These are phyloP conservation scores for Oceanodroma tethys DNA, from an alignment of 2,113 vertebrate genomes.

Conservation along the genomic window DNA sequence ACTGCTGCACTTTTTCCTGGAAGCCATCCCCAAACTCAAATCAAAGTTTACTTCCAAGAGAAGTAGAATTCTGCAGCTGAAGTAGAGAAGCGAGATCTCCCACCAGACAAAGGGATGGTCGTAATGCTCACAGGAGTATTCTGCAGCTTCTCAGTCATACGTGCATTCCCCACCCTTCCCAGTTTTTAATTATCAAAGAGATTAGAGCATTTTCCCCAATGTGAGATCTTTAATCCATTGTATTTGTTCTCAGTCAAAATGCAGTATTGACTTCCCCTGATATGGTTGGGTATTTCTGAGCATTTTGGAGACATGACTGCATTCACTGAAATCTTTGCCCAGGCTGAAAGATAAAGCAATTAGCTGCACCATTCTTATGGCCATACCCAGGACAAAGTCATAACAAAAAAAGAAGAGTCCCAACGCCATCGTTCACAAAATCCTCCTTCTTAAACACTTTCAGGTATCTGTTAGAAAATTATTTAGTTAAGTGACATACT, in stretches of 20 bases:
- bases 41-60: not conserved
- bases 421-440: not conserved
- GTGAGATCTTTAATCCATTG: not conserved
- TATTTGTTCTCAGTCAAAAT: not conserved
- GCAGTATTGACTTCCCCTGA: not conserved
- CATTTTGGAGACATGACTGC: not conserved
- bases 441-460: not conserved
- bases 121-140: accelerated
- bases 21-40: not conserved
- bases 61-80: not conserved
- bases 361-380: not conserved
- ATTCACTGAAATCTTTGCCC: not conserved
- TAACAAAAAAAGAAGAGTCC: not conserved
- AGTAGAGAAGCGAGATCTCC: not conserved
- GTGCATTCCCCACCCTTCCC: not conserved
- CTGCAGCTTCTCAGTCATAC: not conserved
- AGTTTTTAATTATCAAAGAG: not conserved
- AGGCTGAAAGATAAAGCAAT: not conserved
- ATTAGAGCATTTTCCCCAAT: not conserved
- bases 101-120: not conserved
- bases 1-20: not conserved
- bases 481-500: not conserved
- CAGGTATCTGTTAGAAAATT: not conserved
- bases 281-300: not conserved
- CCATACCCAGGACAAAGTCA: not conserved